Conservation (phyloP, 2,888 invertebrate genomes). For the Campopleginae sp. region DNA sequence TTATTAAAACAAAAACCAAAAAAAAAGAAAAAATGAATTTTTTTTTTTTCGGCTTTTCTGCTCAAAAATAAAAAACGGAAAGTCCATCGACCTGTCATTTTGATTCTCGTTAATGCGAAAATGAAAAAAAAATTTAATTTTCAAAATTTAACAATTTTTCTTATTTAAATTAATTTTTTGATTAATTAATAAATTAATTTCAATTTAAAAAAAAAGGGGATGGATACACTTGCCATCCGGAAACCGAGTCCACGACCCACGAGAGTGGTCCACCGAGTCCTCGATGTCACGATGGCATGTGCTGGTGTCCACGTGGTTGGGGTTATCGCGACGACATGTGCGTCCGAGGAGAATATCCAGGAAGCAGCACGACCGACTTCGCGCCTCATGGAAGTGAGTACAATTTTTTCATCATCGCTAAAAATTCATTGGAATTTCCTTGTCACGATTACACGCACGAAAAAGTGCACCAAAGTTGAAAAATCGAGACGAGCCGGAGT, state of each 20-base stretch:
- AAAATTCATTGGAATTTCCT: background rate
- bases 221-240: constrained; percentile 84
- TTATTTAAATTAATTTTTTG: too few relatives aligned
- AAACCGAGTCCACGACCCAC: constrained; percentile 74
- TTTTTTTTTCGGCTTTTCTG: too few relatives aligned
- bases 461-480: background rate
- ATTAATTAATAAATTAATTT: background rate
- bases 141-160: background rate
- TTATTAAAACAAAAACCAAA: background rate
- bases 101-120: too few relatives aligned
- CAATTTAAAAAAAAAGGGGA: constrained; percentile 76
- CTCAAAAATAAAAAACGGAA: too few relatives aligned
- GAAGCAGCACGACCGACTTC: constrained; percentile 58
- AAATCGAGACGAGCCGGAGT: background rate
- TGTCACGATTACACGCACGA: background rate
- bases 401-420: background rate
- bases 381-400: constrained; percentile 63
- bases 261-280: constrained; percentile 75
- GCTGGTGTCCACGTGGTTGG: constrained; percentile 87
- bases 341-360: constrained; percentile 69
- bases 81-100: too few relatives aligned
- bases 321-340: constrained; percentile 77
- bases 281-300: constrained; percentile 84
- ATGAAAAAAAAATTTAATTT: too few relatives aligned
- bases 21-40: too few relatives aligned